phyloP scores from a whole-genome alignment of 2,797 vertebrate species.

The Sebastes ruberrimus region DNA sequence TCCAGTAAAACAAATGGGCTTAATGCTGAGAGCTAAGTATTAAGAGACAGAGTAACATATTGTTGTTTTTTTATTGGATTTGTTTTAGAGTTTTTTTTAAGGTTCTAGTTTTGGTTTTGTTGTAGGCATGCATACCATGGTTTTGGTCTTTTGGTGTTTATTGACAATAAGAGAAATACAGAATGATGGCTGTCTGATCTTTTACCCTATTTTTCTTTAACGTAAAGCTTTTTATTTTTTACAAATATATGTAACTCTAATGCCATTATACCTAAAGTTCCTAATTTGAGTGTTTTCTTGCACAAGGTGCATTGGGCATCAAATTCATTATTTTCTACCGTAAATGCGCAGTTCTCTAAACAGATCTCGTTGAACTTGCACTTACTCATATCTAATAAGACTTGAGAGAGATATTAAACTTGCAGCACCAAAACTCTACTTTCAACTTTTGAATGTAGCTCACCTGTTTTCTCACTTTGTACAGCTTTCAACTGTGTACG shows the following conservation, averaged over 20 bases:
- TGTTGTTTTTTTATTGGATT: not conserved
- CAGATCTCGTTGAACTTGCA: no score
- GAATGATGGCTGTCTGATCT: not conserved
- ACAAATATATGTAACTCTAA: not conserved
- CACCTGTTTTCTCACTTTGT: slow-evolving; percentile 48
- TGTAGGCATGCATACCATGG: not conserved
- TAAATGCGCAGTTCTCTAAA: no score
- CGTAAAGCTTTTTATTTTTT: not conserved
- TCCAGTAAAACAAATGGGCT: not conserved
- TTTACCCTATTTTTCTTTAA: not conserved
- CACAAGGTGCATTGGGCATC: no score
- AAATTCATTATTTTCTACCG: no score
- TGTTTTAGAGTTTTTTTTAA: not conserved
- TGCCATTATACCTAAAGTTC: accelerated
- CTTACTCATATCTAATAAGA: no score
- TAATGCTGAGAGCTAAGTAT: no score
- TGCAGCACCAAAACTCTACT: not conserved
- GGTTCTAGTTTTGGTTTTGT: not conserved
- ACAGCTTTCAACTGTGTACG: not conserved
- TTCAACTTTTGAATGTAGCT: slow-evolving; percentile 1
- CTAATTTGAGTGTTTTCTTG: accelerated
- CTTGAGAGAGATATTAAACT: no score
- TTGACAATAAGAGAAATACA: not conserved
- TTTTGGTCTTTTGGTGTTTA: not conserved
- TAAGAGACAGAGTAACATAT: not conserved